phyloP scores from a whole-genome alignment of 2,888 invertebrate species.

The Ypsolopha scabrella region DNA sequence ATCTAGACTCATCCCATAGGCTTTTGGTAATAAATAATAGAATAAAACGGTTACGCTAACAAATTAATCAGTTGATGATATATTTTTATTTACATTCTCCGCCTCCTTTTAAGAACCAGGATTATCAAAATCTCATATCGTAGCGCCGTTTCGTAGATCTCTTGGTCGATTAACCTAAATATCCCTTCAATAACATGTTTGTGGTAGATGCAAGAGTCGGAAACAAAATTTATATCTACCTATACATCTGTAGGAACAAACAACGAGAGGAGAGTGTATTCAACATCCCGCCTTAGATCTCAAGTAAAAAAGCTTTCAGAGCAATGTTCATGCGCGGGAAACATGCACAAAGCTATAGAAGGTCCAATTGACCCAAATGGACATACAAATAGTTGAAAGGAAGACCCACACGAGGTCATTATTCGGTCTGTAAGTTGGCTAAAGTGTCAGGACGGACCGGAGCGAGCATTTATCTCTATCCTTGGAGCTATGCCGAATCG shows the following conservation, averaged over 20 bases:
- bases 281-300: constrained; percentile 10
- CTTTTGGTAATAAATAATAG: constrained; percentile 1
- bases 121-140: too few species aligned
- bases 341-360: constrained; percentile 54
- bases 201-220: too few species aligned
- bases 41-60: not conserved
- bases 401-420: constrained; percentile 52
- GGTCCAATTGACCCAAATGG: constrained; percentile 66
- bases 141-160: too few species aligned
- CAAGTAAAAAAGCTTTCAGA: constrained; percentile 55
- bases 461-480: constrained; percentile 63
- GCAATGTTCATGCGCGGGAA: constrained; percentile 30
- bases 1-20: not conserved
- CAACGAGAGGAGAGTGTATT: too few species aligned
- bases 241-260: too few species aligned
- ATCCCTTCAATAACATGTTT: too few species aligned
- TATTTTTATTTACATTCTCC: not conserved
- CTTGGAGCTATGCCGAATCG: constrained; percentile 59
- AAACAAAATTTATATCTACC: too few species aligned
- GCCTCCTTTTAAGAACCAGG: too few species aligned
- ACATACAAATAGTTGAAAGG: constrained; percentile 62
- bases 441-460: constrained; percentile 57
- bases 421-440: constrained; percentile 52
- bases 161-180: too few species aligned
- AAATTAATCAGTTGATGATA: not conserved